Percentiles rank a stretch among this genome's conserved stretches.
Conservation (phyloP, 2,113 vertebrate species). For the Loxodonta africana region DNA sequence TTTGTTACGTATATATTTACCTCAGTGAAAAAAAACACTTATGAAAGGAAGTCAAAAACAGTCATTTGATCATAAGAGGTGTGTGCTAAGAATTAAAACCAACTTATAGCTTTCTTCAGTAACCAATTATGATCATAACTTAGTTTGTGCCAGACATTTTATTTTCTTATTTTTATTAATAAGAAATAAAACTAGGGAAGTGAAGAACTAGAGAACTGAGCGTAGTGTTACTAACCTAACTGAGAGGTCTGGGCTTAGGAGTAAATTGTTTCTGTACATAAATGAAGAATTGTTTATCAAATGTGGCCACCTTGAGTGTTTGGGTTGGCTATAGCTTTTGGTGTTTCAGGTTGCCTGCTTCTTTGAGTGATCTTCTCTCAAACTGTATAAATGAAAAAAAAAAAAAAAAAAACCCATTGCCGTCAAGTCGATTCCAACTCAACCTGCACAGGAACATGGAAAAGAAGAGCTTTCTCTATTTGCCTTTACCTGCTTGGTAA, state of each 20-base stretch:
- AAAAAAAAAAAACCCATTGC: too few relatives aligned
- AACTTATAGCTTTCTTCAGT: not conserved
- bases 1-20: not conserved
- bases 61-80: not conserved
- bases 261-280: not conserved
- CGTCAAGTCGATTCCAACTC: not conserved
- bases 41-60: slow-evolving; percentile 35
- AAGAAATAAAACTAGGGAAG: not conserved
- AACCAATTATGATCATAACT: not conserved
- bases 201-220: not conserved
- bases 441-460: not conserved
- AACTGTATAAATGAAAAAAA: not conserved
- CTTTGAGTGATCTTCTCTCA: not conserved
- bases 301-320: not conserved
- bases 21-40: not conserved
- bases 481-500: not conserved
- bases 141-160: not conserved
- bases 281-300: slow-evolving; percentile 33
- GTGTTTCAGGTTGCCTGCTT: not conserved
- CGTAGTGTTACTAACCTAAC: not conserved
- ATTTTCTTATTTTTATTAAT: slow-evolving; percentile 13
- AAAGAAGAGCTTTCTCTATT: not conserved
- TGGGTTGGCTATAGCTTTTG: not conserved
- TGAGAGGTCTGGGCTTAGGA: not conserved
- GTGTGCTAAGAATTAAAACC: slow-evolving; percentile 4